phyloP scores from a whole-genome alignment of 2,888 invertebrate genomes.

The Ctenicera cuprea region DNA sequence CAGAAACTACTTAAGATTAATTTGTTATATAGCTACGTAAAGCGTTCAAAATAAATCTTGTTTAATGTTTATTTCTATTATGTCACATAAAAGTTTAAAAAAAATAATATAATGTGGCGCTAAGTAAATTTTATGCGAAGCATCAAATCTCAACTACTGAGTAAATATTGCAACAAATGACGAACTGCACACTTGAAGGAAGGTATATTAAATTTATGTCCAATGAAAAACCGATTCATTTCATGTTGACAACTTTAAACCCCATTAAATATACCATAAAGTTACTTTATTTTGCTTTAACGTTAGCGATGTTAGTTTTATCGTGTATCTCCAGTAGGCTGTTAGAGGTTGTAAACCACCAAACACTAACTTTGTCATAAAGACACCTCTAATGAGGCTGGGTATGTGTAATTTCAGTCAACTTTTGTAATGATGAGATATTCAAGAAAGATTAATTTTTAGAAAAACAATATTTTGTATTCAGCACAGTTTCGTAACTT shows the following conservation, averaged over 20 bases:
- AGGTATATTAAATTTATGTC: slow-evolving; percentile 65
- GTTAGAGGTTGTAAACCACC: slow-evolving; percentile 56
- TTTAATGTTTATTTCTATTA: slow-evolving; percentile 7
- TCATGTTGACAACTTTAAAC: slow-evolving; percentile 68
- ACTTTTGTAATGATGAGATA: slow-evolving; percentile 18
- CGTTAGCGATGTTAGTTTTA: slow-evolving; percentile 63
- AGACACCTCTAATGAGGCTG: slow-evolving; percentile 53
- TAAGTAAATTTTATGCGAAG: slow-evolving; percentile 34
- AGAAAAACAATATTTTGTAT: background rate
- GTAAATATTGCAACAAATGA: slow-evolving; percentile 56
- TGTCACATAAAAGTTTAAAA: slow-evolving; percentile 12
- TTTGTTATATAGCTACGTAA: background rate
- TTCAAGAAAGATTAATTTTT: background rate
- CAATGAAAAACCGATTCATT: slow-evolving; percentile 66
- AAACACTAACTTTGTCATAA: slow-evolving; percentile 55
- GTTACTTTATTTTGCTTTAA: slow-evolving; percentile 66
- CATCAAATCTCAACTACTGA: slow-evolving; percentile 34
- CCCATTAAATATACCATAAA: slow-evolving; percentile 68
- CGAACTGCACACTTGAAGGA: slow-evolving; percentile 55
- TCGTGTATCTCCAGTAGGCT: slow-evolving; percentile 60
- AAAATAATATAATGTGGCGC: slow-evolving; percentile 10
- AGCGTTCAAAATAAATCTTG: background rate
- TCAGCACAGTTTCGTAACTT: background rate
- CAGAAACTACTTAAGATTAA: background rate
- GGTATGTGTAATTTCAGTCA: slow-evolving; percentile 31